Conservation (phyloP, 2,888 invertebrate species). For the Carabus problematicus region DNA sequence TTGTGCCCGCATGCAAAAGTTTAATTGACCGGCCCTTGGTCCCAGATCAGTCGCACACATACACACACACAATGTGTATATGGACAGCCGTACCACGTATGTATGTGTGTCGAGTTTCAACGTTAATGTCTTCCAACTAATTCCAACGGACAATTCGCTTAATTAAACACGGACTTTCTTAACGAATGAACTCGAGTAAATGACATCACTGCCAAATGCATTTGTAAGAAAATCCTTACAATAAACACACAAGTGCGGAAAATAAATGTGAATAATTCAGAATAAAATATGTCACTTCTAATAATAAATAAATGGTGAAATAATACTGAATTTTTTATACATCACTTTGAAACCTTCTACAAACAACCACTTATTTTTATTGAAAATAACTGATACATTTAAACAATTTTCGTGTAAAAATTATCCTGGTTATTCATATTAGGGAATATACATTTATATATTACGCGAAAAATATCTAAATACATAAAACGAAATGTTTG, state of each 20-base stretch:
- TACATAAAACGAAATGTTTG: too few species aligned
- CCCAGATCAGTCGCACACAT: slow-evolving; percentile 2
- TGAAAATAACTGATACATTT: too few species aligned
- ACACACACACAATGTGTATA: background rate
- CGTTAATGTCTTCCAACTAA: too few species aligned
- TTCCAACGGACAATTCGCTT: slow-evolving; percentile 15
- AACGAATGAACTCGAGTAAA: slow-evolving; percentile 24
- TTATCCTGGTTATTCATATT: too few species aligned
- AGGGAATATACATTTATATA: too few species aligned
- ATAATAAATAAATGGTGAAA: slow-evolving; percentile 3
- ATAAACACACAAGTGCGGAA: background rate
- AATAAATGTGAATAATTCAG: background rate
- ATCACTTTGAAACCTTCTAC: too few species aligned
- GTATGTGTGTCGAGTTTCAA: too few species aligned
- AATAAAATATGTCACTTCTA: too few species aligned
- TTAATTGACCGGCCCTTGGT: slow-evolving; percentile 32
- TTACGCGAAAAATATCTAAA: too few species aligned
- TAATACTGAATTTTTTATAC: too few species aligned
- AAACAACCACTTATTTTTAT: too few species aligned
- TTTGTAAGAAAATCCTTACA: background rate
- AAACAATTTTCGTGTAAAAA: too few species aligned
- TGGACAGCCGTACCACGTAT: background rate
- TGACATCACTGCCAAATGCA: slow-evolving; percentile 20
- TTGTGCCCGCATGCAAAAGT: slow-evolving; percentile 37
- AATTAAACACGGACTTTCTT: slow-evolving; percentile 33